These are phyloP conservation scores for Pangasius djambal DNA, from an alignment of 2,797 vertebrate species.

Conservation along the genomic window DNA sequence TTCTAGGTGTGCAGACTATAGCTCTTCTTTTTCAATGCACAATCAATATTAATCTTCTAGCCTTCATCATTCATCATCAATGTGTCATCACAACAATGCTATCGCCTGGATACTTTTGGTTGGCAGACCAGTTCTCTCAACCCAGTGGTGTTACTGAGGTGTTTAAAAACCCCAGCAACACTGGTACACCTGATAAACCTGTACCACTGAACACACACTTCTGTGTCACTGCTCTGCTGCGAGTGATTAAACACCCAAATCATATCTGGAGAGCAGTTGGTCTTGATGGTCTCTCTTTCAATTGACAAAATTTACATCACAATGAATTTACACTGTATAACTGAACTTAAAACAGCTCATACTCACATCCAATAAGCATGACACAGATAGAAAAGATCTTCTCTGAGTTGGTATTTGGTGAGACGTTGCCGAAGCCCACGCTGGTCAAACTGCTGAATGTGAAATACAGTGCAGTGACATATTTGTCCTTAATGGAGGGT, in stretches of 20 bases:
- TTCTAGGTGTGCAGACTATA: neutral
- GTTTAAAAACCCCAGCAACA: neutral
- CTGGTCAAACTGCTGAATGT: constrained; percentile 99
- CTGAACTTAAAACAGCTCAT: constrained; percentile 43
- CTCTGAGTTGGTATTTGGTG: constrained; percentile 99
- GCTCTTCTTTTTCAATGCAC: neutral
- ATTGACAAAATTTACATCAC: neutral
- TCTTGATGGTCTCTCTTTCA: neutral
- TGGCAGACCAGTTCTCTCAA: neutral
- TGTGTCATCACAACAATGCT: neutral
- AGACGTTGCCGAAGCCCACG: constrained; percentile 98
- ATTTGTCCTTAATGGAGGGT: constrained; percentile 99
- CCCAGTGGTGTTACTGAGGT: neutral
- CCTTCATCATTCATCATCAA: neutral
- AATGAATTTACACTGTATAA: neutral
- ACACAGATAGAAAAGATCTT: constrained; percentile 99
- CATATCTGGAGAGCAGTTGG: neutral
- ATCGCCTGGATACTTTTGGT: neutral
- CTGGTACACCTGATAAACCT: neutral
- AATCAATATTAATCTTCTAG: neutral
- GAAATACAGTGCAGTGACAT: constrained; percentile 99
- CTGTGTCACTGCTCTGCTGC: neutral
- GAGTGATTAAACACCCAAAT: neutral
- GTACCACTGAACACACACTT: neutral
- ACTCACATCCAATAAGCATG: constrained; percentile 99